Evolutionary conservation across 35 echinoderm and acorn worm species (phyloP).

Genomic region (Ophiothrix spiculata): DNA sequence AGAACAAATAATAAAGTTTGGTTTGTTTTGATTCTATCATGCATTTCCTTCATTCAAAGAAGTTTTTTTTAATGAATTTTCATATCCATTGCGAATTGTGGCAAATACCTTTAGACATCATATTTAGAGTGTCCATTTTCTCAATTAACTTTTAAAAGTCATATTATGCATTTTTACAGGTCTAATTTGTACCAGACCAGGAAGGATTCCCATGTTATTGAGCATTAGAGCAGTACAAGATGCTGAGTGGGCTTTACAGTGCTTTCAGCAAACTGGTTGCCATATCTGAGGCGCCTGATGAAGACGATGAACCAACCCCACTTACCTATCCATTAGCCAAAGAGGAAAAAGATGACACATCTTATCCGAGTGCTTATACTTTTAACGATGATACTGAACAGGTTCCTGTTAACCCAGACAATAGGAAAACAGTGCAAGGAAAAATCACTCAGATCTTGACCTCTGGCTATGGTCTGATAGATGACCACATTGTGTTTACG

Average conservation of each 20-base stretch:
- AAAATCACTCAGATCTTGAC: conserved; percentile 74
- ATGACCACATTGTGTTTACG: conserved; percentile 78
- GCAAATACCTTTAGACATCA: no score
- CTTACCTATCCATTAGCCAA: not conserved
- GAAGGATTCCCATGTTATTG: no score
- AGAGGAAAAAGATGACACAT: not conserved
- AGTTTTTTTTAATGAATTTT: no score
- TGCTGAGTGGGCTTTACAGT: not conserved
- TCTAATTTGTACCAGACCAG: no score
- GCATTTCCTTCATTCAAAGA: no score
- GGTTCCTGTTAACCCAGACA: not conserved
- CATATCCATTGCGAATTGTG: no score
- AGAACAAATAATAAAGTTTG: no score
- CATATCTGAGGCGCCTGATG: not conserved
- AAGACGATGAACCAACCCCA: not conserved
- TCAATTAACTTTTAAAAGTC: no score
- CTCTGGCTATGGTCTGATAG: conserved; percentile 83
- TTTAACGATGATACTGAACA: not conserved
- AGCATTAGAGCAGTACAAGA: no score
- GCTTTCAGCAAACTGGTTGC: not conserved
- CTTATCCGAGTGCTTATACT: not conserved
- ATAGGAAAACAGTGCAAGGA: conserved; percentile 34
- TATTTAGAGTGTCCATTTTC: no score
- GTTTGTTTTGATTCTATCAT: no score
- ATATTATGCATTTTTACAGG: no score